Conservation (phyloP, 2,113 vertebrate species). For the Rhinogobius similis region DNA sequence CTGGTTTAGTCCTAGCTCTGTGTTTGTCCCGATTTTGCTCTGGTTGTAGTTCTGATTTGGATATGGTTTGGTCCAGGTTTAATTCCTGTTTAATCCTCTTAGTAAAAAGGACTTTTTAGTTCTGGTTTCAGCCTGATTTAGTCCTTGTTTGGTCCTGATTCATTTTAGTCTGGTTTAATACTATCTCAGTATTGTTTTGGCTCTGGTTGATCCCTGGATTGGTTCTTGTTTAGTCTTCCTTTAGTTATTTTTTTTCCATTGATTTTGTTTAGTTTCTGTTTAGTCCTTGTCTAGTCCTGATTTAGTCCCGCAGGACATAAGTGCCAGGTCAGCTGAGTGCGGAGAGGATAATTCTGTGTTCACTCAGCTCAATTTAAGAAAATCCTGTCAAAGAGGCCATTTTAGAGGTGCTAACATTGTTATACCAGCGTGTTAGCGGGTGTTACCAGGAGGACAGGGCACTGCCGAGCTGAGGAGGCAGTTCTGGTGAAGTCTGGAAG, state of each 20-base stretch:
- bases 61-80: neutral
- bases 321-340: constrained; percentile 26
- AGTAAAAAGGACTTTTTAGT: too few relatives aligned
- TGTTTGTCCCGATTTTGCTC: too few relatives aligned
- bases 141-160: neutral
- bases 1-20: neutral
- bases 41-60: too few relatives aligned
- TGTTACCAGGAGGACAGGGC: too few relatives aligned
- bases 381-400: constrained; percentile 30
- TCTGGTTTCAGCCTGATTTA: neutral
- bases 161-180: neutral
- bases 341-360: constrained; percentile 33
- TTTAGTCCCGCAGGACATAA: constrained; percentile 9
- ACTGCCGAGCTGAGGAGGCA: neutral
- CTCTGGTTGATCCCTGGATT: neutral
- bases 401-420: constrained; percentile 21
- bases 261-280: neutral
- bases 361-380: constrained; percentile 3
- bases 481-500: neutral
- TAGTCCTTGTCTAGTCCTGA: neutral
- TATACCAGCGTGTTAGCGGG: neutral
- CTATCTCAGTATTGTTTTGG: neutral
- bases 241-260: neutral
- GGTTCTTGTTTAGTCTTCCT: neutral
- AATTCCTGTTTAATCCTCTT: neutral